A percentile compares a stretch with the other conserved stretches of the same genome.
Evolutionary conservation across 1,140 invertebrate species (phyloP).

Genomic region (Wiebesia pumilae): DNA sequence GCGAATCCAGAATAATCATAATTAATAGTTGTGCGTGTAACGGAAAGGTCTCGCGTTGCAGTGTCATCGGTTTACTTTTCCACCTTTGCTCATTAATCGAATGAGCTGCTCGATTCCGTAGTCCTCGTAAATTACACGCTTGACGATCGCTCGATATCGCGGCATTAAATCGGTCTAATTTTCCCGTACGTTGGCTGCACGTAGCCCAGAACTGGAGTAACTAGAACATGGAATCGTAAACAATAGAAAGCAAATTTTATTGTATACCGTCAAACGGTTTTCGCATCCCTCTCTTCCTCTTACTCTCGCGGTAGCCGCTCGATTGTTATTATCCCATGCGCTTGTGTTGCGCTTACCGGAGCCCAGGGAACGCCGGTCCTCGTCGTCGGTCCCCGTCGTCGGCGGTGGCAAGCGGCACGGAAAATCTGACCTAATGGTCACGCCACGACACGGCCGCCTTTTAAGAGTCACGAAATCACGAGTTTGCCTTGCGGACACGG

Average conservation of each 20-base stretch:
- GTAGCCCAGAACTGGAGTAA: background rate
- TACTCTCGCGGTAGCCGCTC: background rate
- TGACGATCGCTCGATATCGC: background rate
- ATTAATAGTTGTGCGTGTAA: no score
- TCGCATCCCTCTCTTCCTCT: slow-evolving; percentile 2
- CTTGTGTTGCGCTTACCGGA: slow-evolving; percentile 9
- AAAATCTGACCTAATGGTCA: slow-evolving; percentile 34
- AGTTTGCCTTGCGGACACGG: slow-evolving; percentile 3
- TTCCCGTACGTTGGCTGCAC: no score
- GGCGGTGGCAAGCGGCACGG: slow-evolving; percentile 27
- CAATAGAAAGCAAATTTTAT: slow-evolving; percentile 30
- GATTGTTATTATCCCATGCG: slow-evolving; percentile 15
- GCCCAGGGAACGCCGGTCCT: background rate
- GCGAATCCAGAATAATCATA: no score
- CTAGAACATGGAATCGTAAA: slow-evolving; percentile 6
- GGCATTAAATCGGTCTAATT: background rate
- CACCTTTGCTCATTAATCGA: no score
- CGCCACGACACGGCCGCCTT: slow-evolving; percentile 26
- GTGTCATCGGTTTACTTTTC: no score
- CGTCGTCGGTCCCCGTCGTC: background rate
- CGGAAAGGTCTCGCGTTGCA: no score
- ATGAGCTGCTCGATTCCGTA: background rate
- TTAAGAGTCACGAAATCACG: slow-evolving; percentile 44
- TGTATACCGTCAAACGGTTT: background rate
- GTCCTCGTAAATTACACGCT: background rate